Percentiles rank a stretch among this genome's conserved stretches.
Conservation (phyloP, 92 coral and sea anemone species). For the Siderastrea siderea region DNA sequence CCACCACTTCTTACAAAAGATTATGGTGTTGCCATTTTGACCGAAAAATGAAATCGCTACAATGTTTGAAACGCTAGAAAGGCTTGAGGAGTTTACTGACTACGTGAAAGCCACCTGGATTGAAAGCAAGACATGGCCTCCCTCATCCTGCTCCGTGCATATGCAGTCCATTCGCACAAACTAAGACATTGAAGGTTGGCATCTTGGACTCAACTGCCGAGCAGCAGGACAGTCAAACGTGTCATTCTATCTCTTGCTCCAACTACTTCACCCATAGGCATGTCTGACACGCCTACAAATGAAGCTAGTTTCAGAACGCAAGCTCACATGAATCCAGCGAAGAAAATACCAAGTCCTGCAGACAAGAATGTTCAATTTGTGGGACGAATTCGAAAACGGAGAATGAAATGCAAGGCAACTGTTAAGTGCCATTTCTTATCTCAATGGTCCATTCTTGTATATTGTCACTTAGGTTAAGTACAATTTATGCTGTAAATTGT, state of each 20-base stretch:
- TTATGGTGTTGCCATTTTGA: background rate
- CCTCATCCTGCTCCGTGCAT: background rate
- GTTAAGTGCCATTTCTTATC: no score
- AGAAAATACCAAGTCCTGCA: background rate
- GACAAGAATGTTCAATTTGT: background rate
- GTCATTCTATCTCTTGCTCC: no score
- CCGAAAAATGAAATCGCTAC: background rate
- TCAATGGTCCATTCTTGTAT: no score
- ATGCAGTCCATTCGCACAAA: background rate
- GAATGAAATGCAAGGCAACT: no score
- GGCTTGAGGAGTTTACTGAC: background rate
- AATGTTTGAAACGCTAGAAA: background rate
- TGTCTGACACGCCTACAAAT: background rate
- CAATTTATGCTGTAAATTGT: no score
- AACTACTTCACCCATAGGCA: background rate
- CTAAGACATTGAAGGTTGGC: background rate
- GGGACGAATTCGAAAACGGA: background rate
- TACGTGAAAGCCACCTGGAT: background rate
- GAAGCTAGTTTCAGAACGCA: background rate
- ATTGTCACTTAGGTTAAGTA: no score
- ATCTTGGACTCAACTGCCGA: background rate
- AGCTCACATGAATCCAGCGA: background rate
- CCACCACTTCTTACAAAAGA: background rate
- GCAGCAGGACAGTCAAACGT: no score
- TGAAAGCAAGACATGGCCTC: background rate